Percentiles rank a stretch among this genome's conserved stretches.
phyloP scores from a whole-genome alignment of 2,888 invertebrate genomes.

The Sycophila texana region DNA sequence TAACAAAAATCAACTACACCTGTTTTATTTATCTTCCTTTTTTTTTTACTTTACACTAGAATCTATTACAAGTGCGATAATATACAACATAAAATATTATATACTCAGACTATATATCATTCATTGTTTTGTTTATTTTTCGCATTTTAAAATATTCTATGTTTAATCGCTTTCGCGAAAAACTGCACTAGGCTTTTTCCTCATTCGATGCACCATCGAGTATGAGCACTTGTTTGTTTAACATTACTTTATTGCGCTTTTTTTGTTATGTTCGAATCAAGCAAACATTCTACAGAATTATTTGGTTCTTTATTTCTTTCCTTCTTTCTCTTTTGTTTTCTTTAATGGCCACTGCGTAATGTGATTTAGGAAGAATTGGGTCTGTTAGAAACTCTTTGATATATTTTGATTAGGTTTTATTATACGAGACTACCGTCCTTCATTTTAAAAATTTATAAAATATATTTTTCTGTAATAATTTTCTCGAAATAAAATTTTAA shows the following conservation, averaged over 20 bases:
- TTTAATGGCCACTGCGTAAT: conserved; percentile 3
- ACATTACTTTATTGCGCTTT: conserved; percentile 17
- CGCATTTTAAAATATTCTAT: not conserved
- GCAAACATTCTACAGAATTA: conserved; percentile 21
- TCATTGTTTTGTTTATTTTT: conserved; percentile 6
- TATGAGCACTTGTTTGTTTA: conserved; percentile 11
- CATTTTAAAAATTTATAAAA: conserved; percentile 51
- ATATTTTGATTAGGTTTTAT: conserved; percentile 49
- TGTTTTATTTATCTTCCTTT: conserved; percentile 32
- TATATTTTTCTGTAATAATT: conserved; percentile 52
- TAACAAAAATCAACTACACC: conserved; percentile 39
- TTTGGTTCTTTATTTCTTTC: not conserved
- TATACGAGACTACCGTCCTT: conserved; percentile 57
- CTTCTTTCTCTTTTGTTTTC: conserved; percentile 35
- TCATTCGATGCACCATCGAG: conserved; percentile 11
- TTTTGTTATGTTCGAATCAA: not conserved
- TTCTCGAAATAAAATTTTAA: conserved; percentile 49
- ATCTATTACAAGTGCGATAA: conserved; percentile 37
- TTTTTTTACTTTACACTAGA: conserved; percentile 24
- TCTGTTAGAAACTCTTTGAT: conserved; percentile 27
- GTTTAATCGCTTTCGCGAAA: not conserved
- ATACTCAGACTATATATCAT: conserved; percentile 22
- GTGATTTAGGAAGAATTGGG: not conserved
- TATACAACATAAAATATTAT: conserved; percentile 45
- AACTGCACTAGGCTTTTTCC: conserved; percentile 28